phyloP scores from a whole-genome alignment of 1,140 invertebrate genomes.

The Pseudomyrmex sp. region DNA sequence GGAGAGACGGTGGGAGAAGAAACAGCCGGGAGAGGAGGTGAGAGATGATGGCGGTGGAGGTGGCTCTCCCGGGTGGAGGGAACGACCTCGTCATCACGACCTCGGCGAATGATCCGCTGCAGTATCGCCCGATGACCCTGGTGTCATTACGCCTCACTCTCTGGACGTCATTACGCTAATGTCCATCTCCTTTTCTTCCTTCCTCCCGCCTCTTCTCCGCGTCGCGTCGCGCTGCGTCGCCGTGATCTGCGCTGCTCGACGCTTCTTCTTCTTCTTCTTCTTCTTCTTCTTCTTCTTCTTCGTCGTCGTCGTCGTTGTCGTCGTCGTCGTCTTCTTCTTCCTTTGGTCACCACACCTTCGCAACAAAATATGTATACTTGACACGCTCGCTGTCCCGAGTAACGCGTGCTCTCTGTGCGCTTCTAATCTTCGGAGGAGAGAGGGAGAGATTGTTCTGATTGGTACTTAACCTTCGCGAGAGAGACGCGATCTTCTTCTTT shows the following conservation, averaged over 20 bases:
- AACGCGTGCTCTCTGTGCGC: constrained; percentile 54
- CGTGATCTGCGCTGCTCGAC: constrained; percentile 53
- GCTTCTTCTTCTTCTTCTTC: constrained; percentile 35
- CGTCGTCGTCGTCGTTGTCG: constrained; percentile 56
- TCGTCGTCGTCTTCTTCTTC: constrained; percentile 57
- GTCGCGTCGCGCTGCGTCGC: constrained; percentile 26
- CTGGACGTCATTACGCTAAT: constrained; percentile 76
- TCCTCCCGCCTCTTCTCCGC: neutral
- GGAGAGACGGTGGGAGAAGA: constrained; percentile 63
- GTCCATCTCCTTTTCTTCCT: constrained; percentile 70
- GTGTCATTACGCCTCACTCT: constrained; percentile 76
- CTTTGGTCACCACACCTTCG: constrained; percentile 59
- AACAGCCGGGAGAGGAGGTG: constrained; percentile 48
- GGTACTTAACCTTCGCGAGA: constrained; percentile 61
- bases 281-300: constrained; percentile 9
- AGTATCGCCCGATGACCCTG: constrained; percentile 76
- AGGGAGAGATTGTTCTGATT: constrained; percentile 56
- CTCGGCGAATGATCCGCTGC: constrained; percentile 71
- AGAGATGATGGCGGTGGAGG: constrained; percentile 23
- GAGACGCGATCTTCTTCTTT: constrained; percentile 25
- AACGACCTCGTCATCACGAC: constrained; percentile 74
- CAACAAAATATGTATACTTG: constrained; percentile 64
- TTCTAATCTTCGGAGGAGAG: constrained; percentile 61
- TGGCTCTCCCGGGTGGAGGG: constrained; percentile 61
- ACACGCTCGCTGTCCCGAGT: constrained; percentile 66